Evolutionary conservation across 2,797 vertebrate species (phyloP).

Genomic region (Percopsis omiscomaycus): DNA sequence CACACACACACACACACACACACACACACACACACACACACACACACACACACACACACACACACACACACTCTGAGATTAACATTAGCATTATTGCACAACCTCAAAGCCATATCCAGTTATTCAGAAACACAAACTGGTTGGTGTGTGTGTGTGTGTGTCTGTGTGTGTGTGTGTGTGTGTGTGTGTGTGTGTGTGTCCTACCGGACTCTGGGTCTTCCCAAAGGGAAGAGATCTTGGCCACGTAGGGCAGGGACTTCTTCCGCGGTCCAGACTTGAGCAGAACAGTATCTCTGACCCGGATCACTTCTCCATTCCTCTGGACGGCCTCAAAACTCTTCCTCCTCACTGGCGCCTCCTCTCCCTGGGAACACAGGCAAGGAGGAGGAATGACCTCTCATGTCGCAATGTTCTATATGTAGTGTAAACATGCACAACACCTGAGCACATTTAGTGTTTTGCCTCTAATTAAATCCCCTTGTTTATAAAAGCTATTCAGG

Average conservation of each 20-base stretch:
- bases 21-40: too few species aligned
- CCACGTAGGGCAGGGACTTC: constrained; percentile 95
- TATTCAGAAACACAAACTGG: neutral
- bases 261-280: constrained; percentile 94
- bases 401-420: constrained; percentile 2
- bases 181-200: neutral
- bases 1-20: too few species aligned
- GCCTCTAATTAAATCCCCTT: too few species aligned
- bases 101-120: constrained; percentile 4
- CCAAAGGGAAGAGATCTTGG: constrained; percentile 97
- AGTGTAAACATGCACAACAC: too few species aligned
- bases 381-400: constrained; percentile 38
- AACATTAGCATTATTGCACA: neutral
- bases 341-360: constrained; percentile 87
- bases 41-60: too few species aligned
- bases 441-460: too few species aligned
- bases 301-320: constrained; percentile 90
- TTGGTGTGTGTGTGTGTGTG: neutral
- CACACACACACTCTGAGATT: too few species aligned
- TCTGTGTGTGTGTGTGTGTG: neutral
- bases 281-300: constrained; percentile 93
- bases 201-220: constrained; percentile 96
- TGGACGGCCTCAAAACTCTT: constrained; percentile 95
- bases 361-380: constrained; percentile 78
- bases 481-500: too few species aligned